These are phyloP conservation scores for Euwallacea fornicatus DNA, from an alignment of 1,140 invertebrate genomes.

Conservation along the genomic window DNA sequence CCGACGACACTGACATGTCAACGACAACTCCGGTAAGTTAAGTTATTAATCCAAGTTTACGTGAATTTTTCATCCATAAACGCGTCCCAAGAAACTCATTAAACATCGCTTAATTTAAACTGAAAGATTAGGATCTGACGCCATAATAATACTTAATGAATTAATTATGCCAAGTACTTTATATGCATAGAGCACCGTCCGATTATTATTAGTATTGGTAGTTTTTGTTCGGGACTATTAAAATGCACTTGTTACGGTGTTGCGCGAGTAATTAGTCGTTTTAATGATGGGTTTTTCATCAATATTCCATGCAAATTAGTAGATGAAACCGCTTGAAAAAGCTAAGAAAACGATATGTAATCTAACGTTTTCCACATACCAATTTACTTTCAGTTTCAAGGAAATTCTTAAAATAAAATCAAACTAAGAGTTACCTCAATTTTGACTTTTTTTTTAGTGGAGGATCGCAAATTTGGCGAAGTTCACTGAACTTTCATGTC, in stretches of 20 bases:
- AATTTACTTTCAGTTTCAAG: too few relatives aligned
- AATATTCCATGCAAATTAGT: too few relatives aligned
- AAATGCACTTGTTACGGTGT: slow-evolving; percentile 12
- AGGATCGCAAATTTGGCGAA: too few relatives aligned
- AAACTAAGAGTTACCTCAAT: too few relatives aligned
- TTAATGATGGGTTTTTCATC: too few relatives aligned
- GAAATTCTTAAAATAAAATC: too few relatives aligned
- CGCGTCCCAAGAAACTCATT: slow-evolving; percentile 1
- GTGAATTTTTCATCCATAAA: slow-evolving; percentile 14
- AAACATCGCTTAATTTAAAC: slow-evolving; percentile 20
- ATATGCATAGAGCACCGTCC: slow-evolving; percentile 28
- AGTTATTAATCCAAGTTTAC: slow-evolving; percentile 12
- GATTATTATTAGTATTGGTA: slow-evolving; percentile 22
- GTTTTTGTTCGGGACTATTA: slow-evolving; percentile 10
- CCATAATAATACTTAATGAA: slow-evolving; percentile 36
- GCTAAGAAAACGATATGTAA: too few relatives aligned
- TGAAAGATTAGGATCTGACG: slow-evolving; percentile 25
- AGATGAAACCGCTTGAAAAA: too few relatives aligned
- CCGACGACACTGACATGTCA: slow-evolving; percentile 16
- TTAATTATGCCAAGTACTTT: slow-evolving; percentile 25
- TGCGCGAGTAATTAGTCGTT: not conserved
- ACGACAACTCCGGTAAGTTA: slow-evolving; percentile 26
- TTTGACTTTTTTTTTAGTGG: too few relatives aligned
- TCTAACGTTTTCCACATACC: too few relatives aligned
- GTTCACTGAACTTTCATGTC: too few relatives aligned